Evolutionary conservation across 2,888 invertebrate species (phyloP).

Genomic region (Subacronicta megacephala): DNA sequence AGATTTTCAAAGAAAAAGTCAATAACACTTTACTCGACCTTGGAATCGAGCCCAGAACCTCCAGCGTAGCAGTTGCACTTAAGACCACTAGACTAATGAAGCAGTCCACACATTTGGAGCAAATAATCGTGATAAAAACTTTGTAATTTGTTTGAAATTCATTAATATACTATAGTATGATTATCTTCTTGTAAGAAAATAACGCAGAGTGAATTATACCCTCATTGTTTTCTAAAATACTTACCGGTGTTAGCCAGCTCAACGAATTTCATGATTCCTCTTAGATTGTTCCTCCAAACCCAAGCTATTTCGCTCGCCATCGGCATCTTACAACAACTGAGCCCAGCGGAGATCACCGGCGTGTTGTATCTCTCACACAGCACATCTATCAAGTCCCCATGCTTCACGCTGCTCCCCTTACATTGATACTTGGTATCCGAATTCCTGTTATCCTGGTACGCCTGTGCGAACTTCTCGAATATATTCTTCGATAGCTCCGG

Average conservation of each 20-base stretch:
- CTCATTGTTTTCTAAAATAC: conserved; percentile 14
- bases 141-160: background rate
- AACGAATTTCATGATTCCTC: conserved; percentile 91
- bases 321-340: conserved; percentile 96
- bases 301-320: conserved; percentile 90
- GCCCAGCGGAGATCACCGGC: conserved; percentile 92
- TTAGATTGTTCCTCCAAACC: conserved; percentile 92
- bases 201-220: background rate
- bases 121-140: no score
- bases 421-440: conserved; percentile 76
- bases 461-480: conserved; percentile 85
- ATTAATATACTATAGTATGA: no score
- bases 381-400: conserved; percentile 88
- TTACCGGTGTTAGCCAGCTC: conserved; percentile 91
- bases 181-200: background rate
- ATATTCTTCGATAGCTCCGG: conserved; percentile 79
- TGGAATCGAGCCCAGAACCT: no score
- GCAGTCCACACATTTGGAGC: no score
- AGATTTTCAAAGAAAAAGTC: no score
- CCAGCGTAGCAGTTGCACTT: no score
- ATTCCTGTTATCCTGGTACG: conserved; percentile 80
- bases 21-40: no score
- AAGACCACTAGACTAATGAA: no score
- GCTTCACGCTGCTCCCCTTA: conserved; percentile 63
- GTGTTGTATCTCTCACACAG: conserved; percentile 91